Base-by-base conservation (phyloP, 2,797 vertebrate genomes). In the Pipistrellus pygmaeus region DNA sequence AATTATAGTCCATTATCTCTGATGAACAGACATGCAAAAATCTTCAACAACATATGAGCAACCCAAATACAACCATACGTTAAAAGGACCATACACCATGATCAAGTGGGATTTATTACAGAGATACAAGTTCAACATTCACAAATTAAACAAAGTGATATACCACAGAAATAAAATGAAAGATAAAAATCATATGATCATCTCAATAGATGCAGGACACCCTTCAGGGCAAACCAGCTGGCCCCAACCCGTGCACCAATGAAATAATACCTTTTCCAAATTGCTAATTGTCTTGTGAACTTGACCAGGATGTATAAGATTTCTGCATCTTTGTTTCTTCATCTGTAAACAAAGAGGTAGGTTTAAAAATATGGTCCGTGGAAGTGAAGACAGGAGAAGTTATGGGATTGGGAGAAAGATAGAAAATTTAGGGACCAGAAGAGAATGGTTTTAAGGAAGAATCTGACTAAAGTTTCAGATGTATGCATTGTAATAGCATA, bases 281-380 rank as follows among this genome's bases (percentile, higher is more conserved):
- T 80, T 81, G 48, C 32, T 38, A 41, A 35, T 6, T 68, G 7
- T 46, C 27, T 78, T 71, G 2, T 82, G 51, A 88, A 32, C n/a
- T 51, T 38, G 20, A 57, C 44, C 20, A 46, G 10, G 48, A 73
- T 30, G 30, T 57, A 3, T n/a, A 69, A 51, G 10, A 78, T 60
- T 48, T 55, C 68, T 82, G 14, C 30, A 41, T 51, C 53, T 51
- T 69, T 30, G 4, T 88, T 93, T 86, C 53, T 57, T 82, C 46
- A 44, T 72, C 3, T 77, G 23, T 80, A 73, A 82, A 82, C 66
- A 60, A 81, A 78, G 48, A 94, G 2, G 2, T 48, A 23, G 27
- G 8, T 83, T 96, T 91, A 64, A 92, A 88, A 95, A 71, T 82
- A 78, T 30, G 6, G 13, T 88, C 46, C 89, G 23, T 84, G n/a